Evolutionary conservation across 2,113 vertebrate species (phyloP), one percentile per base, ranked within the genome.

Genomic region (Panthera tigris): DNA sequence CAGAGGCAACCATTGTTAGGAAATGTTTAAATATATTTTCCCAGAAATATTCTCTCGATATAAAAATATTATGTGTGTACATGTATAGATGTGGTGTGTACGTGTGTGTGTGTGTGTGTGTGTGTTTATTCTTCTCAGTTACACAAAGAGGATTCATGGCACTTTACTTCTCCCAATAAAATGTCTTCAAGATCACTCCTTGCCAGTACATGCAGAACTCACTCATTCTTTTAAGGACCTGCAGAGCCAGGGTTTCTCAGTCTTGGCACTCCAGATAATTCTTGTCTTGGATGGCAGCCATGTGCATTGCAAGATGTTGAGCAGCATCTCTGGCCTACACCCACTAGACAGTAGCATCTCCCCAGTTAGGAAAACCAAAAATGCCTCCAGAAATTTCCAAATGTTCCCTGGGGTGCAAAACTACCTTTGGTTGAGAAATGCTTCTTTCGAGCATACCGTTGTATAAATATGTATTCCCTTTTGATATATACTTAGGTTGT

Each of bases 401-500:
- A 66, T 93, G 10, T 91, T 27, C 23, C 29, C 25, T 57, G 19
- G 50, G 6, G 73, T 57, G 1, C 33, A 36, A 89, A 93, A 68
- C 50, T 12, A 10, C 39, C 63, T 19, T 71, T 68, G 9, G 27
- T 66, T 89, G 61, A 86, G n/a, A 94, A 83, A 69, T 4, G 27
- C 23, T 61, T 10, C 8, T 86, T 27, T 83, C 80, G 15, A 83
- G 25, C 27, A 80, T 50, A 27, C 41, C 85, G 16, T 63, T 65
- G 19, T 85, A 73, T 91, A 93, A 84, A 19, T 23, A 66, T 21
- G 1, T 89, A 78, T 33, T 95, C 29, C 10, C 19, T 81, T 93
- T 93, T 85, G 73, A 82, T 76, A 94, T 92, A 84, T 68, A 96
- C 61, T 91, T 89, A 95, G 11, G 21, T 83, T 81, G 39, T 69